These are phyloP conservation scores for Dasypus novemcinctus DNA, from an alignment of 2,113 vertebrate species.

Conservation along the genomic window DNA sequence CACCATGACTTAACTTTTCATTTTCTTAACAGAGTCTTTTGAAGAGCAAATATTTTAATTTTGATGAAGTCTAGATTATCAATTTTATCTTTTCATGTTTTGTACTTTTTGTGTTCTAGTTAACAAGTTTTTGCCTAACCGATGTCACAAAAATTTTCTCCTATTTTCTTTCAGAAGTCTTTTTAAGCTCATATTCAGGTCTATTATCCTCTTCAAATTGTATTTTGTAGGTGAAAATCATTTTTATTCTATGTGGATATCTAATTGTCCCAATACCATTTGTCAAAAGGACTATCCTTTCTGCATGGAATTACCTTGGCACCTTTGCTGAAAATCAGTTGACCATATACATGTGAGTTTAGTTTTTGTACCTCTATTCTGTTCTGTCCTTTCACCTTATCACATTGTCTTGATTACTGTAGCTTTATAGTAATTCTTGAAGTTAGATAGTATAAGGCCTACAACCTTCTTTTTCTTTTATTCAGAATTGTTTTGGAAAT, in stretches of 20 bases:
- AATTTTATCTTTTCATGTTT: background rate
- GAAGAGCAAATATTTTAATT: background rate
- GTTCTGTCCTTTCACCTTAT: background rate
- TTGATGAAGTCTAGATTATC: background rate
- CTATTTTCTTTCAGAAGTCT: background rate
- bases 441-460: background rate
- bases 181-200: background rate
- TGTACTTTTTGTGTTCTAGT: background rate
- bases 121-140: background rate
- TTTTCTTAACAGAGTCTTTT: background rate
- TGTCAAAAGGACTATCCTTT: background rate
- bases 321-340: background rate
- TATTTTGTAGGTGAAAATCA: background rate
- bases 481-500: constrained; percentile 6
- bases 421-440: background rate
- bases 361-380: background rate
- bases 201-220: background rate
- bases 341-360: background rate
- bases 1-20: background rate
- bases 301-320: background rate
- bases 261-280: background rate
- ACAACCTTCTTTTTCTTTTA: background rate
- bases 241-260: background rate
- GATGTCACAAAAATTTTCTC: background rate
- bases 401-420: background rate